Evolutionary conservation across 37 sponge, comb jelly and placozoan genomes (phyloP), one percentile per base, ranked within the genome.

Genomic region (Halichondria panicea): DNA sequence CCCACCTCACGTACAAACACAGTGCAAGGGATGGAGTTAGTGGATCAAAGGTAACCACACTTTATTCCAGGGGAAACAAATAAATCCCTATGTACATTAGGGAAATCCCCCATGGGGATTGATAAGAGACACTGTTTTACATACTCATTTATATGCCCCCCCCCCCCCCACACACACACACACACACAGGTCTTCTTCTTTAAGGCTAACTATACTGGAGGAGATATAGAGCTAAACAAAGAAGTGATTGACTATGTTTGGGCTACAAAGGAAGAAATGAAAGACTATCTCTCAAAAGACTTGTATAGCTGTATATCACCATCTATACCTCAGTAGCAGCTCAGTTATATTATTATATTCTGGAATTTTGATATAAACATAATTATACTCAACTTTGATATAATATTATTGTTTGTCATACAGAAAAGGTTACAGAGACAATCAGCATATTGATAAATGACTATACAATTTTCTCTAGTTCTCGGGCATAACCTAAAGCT

Each of bases 401-500:
- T 27, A 35, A 63, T 34, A 35, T 63, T 33, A 2, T 63, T n/a
- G n/a, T n/a, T n/a, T n/a, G n/a, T n/a, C n/a, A n/a, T n/a, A n/a
- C n/a, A 50, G 12, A 19, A 19, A 18, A 18, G 53, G 18, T 50
- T 12, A 50, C 12, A 19, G 18, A 50, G 12, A 19, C 18, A 19
- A 50, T 18, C 18, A 18, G 12, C 12, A 50, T 50, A 50, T 19
- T 50, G n/a, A n/a, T n/a, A n/a, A 25, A 61, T 24, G 55, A 6
- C 59, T 78, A 95, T n/a, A 96, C 97, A 34, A 96, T 96, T 54
- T 81, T 90, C 63, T 96, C 97, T 30, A 96, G 78, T 57, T 96
- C 97, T 60, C 86, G 48, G 11, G 92, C 97, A 42, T 96, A 96
- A 32, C 72, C 68, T 7, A 96, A 83, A 27, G 77, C 86, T 65